phyloP scores from a whole-genome alignment of 2,113 vertebrate genomes.

The Rhegmatorhina hoffmannsi region DNA sequence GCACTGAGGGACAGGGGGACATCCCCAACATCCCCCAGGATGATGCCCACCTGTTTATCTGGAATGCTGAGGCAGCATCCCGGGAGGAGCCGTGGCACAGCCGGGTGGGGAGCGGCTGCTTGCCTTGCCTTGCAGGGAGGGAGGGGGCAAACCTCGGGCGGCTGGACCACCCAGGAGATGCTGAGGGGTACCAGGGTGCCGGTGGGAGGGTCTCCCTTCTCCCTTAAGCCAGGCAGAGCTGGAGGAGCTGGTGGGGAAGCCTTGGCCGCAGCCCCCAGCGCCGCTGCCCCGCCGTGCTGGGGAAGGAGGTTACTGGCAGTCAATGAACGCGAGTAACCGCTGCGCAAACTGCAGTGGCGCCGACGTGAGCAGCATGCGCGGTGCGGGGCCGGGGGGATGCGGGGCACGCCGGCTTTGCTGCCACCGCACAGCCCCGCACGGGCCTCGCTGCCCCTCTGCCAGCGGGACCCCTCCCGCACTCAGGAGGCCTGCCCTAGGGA shows the following conservation, averaged over 20 bases:
- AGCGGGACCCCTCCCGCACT: fast-evolving
- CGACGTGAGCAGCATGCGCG: constrained; percentile 61
- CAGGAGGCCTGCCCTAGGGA: no score
- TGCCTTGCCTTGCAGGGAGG: not conserved
- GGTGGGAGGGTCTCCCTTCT: fast-evolving
- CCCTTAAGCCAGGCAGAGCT: not conserved
- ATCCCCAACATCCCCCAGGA: not conserved
- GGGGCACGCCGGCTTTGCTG: not conserved
- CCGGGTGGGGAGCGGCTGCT: not conserved
- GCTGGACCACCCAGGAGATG: fast-evolving
- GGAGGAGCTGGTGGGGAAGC: not conserved
- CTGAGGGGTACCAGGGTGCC: not conserved
- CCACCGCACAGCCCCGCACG: not conserved
- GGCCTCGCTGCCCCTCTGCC: not conserved
- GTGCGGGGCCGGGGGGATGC: not conserved
- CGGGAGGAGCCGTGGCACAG: not conserved
- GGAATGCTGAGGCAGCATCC: not conserved
- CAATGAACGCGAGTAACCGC: constrained; percentile 70
- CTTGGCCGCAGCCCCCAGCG: not conserved
- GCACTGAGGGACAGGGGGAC: not conserved
- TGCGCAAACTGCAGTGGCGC: constrained; percentile 54
- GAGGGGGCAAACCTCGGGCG: not conserved
- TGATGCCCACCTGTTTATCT: not conserved
- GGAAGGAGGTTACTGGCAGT: constrained; percentile 70
- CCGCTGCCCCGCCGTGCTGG: not conserved